Conservation (phyloP, 1,140 invertebrate genomes). For the Calephelis virginiensis region DNA sequence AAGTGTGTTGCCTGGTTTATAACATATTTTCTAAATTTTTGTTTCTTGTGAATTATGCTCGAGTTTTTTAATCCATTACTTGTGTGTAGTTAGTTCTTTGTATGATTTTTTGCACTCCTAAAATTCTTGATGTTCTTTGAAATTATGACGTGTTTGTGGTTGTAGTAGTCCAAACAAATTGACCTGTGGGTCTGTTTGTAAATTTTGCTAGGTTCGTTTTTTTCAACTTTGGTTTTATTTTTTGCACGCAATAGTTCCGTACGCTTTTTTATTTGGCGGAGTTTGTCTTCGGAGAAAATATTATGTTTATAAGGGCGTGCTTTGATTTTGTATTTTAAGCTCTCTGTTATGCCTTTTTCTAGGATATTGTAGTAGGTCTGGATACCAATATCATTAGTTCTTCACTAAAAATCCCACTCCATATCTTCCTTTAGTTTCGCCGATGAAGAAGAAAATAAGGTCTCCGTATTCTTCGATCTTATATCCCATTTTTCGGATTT, state of each 20-base stretch:
- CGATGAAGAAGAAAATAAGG: constrained; percentile 29
- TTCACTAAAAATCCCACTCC: constrained; percentile 19
- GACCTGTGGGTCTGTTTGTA: too few species aligned
- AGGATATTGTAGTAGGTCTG: constrained; percentile 34
- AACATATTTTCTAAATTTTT: constrained; percentile 3
- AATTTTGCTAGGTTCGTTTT: too few species aligned
- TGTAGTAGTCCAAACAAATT: too few species aligned
- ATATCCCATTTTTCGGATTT: constrained; percentile 28
- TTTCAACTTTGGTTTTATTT: background rate
- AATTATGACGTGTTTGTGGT: too few species aligned
- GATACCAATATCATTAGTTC: constrained; percentile 23
- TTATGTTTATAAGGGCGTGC: constrained; percentile 24
- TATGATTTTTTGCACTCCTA: background rate
- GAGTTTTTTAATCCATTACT: background rate
- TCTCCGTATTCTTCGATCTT: constrained; percentile 30
- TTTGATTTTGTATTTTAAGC: constrained; percentile 28
- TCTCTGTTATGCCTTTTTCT: constrained; percentile 28
- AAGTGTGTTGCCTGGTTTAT: constrained; percentile 2
- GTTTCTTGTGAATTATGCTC: background rate
- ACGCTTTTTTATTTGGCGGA: constrained; percentile 20
- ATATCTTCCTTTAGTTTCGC: constrained; percentile 29
- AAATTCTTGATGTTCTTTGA: background rate
- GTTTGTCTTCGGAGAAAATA: constrained; percentile 30
- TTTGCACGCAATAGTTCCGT: constrained; percentile 20
- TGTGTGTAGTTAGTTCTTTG: background rate